These are phyloP conservation scores for Trypoxylus dichotomus DNA, from an alignment of 1,140 invertebrate genomes.

Conservation along the genomic window DNA sequence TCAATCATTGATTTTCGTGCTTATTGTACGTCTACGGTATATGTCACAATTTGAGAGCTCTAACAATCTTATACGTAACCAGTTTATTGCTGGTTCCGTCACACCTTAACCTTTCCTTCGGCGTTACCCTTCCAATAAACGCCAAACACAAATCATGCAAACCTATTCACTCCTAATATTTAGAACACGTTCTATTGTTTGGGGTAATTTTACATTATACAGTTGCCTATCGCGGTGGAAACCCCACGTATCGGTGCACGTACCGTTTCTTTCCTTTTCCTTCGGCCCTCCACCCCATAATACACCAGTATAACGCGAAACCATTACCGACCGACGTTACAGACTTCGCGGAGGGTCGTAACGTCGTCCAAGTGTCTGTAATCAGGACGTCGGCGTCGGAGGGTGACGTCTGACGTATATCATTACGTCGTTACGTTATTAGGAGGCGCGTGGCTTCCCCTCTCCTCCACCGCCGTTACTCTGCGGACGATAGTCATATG, in stretches of 20 bases:
- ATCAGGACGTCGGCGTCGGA: slow-evolving; percentile 1
- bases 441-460: slow-evolving; percentile 46
- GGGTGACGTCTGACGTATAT: slow-evolving; percentile 41
- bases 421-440: slow-evolving; percentile 53
- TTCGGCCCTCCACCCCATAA: background rate
- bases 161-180: background rate
- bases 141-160: background rate
- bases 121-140: background rate
- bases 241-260: background rate
- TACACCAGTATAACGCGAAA: background rate
- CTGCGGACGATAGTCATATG: slow-evolving; percentile 47
- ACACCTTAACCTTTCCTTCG: background rate
- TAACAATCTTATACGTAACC: too few species aligned
- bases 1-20: too few species aligned
- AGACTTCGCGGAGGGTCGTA: background rate
- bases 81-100: too few species aligned
- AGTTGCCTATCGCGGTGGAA: background rate
- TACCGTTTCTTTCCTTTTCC: background rate
- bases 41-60: too few species aligned
- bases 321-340: background rate
- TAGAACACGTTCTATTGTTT: background rate
- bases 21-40: too few species aligned
- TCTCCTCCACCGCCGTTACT: too few species aligned
- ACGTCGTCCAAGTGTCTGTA: background rate
- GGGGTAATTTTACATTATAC: background rate